phyloP scores from a whole-genome alignment of 2,797 vertebrate genomes.

The Masticophis lateralis region DNA sequence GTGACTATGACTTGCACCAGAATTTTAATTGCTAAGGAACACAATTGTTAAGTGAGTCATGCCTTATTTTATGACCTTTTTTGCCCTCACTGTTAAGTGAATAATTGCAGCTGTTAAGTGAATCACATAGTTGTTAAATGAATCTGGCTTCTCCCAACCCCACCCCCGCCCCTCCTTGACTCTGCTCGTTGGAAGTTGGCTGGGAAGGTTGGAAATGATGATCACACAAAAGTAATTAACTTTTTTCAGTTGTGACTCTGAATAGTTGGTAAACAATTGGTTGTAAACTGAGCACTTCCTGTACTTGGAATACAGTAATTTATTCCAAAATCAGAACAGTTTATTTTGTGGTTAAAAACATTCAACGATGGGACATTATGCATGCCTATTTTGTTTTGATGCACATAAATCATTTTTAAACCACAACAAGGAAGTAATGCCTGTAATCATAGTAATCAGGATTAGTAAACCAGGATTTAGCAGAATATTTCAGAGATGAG shows the following conservation, averaged over 20 bases:
- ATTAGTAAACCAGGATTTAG: neutral
- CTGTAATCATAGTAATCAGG: neutral
- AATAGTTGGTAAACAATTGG: neutral
- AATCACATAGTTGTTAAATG: neutral
- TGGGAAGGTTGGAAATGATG: neutral
- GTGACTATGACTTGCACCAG: neutral
- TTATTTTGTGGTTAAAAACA: neutral
- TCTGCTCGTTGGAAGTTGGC: neutral
- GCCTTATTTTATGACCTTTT: neutral
- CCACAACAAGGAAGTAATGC: neutral
- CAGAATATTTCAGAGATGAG: neutral
- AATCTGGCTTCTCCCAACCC: no score
- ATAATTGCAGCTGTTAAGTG: neutral
- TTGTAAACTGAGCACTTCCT: neutral
- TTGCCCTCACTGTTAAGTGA: neutral
- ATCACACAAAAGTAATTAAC: neutral
- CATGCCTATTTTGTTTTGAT: neutral
- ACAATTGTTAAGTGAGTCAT: neutral
- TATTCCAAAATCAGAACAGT: neutral
- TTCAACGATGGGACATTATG: neutral
- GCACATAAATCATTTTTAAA: neutral
- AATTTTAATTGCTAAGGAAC: neutral
- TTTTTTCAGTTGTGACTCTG: neutral
- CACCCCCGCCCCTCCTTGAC: no score
- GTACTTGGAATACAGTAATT: neutral